Base-by-base conservation (phyloP, 1,140 invertebrate species). In the Ptiloglossa arizonensis region DNA sequence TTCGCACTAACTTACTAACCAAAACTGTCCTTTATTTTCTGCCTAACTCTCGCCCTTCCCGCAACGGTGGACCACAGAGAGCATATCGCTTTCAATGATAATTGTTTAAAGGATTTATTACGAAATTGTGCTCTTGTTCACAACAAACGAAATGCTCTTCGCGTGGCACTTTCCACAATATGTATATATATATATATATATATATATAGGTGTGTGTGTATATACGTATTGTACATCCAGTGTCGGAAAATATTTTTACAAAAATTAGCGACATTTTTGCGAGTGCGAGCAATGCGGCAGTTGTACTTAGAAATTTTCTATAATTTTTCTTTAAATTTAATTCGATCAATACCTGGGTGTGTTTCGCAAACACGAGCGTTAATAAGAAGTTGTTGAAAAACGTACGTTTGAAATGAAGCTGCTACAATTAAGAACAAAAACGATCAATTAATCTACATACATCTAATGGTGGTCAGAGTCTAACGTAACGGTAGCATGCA, bases 1-100 rank as follows among this genome's bases (percentile, higher is more conserved):
- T 91, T 91, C 88, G 86, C 86, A 90, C 90, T 90, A 90, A 89
- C 89, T 88, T 89, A 90, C 89, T 90, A 90, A 90, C 89, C 86
- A 60, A 88, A 57, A 89, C 78, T 79, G 62, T 82, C 69, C 82
- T 74, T 67, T 62, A 70, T 72, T 76, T 85, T 80, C 81, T 80
- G 54, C 72, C 62, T 69, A 70, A 19, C 64, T 60, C 64, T 66
- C 67, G 32, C 64, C 82, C 79, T n/a, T 69, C 72, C 64, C 70
- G 41, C 66, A 68, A 69, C 63, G 59, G 62, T 70, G 68, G 72
- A 80, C 76, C 74, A 81, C 74, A 85, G 79, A 78, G 80, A 83
- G 62, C 70, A 68, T 85, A 63, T 85, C 83, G 74, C 19, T 70
- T 85, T 71, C 46, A 19, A 35, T 11, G 29, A 38, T 44, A 46